Conservation (phyloP, 2,797 vertebrate species). For the Catharus ustulatus region DNA sequence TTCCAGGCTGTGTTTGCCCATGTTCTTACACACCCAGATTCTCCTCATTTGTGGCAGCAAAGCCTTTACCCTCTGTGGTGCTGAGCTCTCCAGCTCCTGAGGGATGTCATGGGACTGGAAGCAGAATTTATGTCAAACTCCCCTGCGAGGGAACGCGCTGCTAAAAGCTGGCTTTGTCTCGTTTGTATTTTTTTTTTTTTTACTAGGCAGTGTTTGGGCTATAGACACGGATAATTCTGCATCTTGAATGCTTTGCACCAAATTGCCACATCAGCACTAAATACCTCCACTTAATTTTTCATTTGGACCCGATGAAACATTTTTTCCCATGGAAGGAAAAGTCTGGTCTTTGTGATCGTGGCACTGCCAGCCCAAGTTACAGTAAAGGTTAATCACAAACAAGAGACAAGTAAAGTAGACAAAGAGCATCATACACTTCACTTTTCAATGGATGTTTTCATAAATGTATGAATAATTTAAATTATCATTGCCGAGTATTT, state of each 20-base stretch:
- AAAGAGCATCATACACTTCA: conserved; percentile 90
- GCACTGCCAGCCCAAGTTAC: conserved; percentile 81
- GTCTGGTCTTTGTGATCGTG: conserved; percentile 83
- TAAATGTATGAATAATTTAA: conserved; percentile 94
- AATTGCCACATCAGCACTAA: conserved; percentile 82
- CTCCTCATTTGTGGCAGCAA: neutral
- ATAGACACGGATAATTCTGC: conserved; percentile 45
- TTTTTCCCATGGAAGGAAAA: conserved; percentile 88
- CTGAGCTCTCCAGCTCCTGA: neutral
- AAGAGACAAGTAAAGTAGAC: conserved; percentile 88
- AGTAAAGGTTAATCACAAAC: conserved; percentile 92
- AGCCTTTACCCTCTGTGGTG: rapidly evolving
- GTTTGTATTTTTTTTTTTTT: conserved; percentile 13
- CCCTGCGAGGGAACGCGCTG: neutral
- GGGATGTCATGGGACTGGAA: neutral
- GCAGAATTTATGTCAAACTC: neutral
- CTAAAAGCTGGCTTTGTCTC: conserved; percentile 59
- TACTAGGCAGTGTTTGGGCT: conserved; percentile 27
- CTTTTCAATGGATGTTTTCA: conserved; percentile 89
- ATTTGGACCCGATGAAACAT: conserved; percentile 78
- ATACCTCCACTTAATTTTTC: conserved; percentile 76
- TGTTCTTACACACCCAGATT: neutral
- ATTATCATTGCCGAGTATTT: conserved; percentile 86
- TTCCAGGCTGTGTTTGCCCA: neutral
- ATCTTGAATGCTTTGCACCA: conserved; percentile 69